Conservation (phyloP, 2,113 vertebrate species). For the Corythornis madagascariensis region DNA sequence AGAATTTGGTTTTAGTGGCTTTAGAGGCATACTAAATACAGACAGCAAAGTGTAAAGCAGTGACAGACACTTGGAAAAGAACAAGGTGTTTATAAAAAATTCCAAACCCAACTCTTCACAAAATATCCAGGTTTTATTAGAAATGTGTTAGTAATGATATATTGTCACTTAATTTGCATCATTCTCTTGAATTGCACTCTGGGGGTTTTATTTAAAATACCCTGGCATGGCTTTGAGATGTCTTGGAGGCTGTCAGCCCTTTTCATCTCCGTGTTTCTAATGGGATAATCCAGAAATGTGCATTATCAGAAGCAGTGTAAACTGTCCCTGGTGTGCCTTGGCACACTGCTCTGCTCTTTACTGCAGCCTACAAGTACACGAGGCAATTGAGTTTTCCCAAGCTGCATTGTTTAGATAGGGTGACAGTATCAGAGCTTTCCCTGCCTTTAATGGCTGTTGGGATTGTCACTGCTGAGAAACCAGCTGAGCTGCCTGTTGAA, state of each 20-base stretch:
- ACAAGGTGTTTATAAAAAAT: neutral
- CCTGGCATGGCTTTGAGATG: neutral
- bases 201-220: neutral
- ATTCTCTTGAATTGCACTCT: neutral
- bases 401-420: conserved; percentile 55
- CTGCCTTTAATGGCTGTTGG: neutral
- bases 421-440: conserved; percentile 21
- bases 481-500: conserved; percentile 56
- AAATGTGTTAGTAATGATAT: neutral
- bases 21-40: neutral
- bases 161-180: neutral
- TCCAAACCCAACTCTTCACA: neutral
- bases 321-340: neutral
- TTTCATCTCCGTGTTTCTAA: neutral
- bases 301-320: neutral
- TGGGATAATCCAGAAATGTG: neutral
- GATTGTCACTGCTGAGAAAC: conserved; percentile 16
- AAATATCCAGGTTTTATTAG: neutral
- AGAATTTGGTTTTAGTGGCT: neutral
- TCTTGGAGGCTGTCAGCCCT: neutral
- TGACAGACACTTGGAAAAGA: neutral
- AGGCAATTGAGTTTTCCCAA: conserved; percentile 39
- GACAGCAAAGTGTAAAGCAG: neutral
- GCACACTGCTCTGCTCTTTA: neutral
- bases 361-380: neutral